These are phyloP conservation scores for Peromyscus polionotus DNA, from an alignment of 2,113 vertebrate species.

Conservation along the genomic window DNA sequence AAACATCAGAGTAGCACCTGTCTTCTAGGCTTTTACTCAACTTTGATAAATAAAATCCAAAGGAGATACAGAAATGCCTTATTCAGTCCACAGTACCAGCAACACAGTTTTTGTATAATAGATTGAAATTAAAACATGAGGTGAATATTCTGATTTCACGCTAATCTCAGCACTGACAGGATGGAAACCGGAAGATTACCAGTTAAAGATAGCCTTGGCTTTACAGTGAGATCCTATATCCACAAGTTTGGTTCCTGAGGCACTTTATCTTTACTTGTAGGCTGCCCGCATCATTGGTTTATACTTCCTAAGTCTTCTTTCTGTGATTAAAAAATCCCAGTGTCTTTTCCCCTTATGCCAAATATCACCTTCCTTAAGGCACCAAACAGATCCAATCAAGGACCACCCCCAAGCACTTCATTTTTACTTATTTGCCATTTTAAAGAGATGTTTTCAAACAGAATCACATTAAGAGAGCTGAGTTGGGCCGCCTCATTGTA, in stretches of 20 bases:
- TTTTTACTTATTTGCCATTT: background rate
- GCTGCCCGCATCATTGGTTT: background rate
- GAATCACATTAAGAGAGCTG: background rate
- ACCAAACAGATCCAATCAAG: background rate
- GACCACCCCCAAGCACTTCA: background rate
- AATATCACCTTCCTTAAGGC: background rate
- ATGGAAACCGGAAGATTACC: rapidly evolving
- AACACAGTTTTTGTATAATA: background rate
- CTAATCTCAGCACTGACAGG: background rate
- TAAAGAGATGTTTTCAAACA: background rate
- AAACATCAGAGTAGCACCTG: background rate
- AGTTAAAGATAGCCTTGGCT: too few species aligned
- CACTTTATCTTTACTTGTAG: background rate
- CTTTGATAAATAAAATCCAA: background rate
- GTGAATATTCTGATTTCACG: background rate
- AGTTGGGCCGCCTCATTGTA: too few species aligned
- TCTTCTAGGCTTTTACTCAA: background rate
- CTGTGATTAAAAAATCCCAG: background rate
- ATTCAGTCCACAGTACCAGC: background rate
- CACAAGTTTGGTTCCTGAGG: background rate
- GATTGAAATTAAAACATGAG: background rate
- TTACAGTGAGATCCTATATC: background rate
- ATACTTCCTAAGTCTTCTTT: background rate
- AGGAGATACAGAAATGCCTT: background rate
- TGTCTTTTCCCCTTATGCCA: background rate